A percentile compares a stretch with the other conserved stretches of the same genome.
These are phyloP conservation scores for Chymomyza procnemis DNA, from an alignment of 2,888 invertebrate genomes.

Conservation along the genomic window DNA sequence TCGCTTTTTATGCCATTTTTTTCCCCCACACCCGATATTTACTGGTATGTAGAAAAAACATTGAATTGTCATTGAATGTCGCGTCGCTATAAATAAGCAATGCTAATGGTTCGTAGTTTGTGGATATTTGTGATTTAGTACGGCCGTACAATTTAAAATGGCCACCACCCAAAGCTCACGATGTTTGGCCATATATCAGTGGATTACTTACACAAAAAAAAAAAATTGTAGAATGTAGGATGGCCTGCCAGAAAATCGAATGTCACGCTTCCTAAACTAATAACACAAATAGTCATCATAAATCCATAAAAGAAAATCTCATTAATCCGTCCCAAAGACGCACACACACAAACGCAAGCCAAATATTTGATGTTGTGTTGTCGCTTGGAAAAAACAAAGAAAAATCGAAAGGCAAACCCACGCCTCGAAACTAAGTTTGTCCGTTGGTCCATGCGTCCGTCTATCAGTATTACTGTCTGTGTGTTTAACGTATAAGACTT, in stretches of 20 bases:
- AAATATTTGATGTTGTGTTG: conserved; percentile 46
- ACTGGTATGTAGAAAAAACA: conserved; percentile 52
- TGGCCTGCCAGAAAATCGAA: conserved; percentile 17
- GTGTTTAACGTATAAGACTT: conserved; percentile 33
- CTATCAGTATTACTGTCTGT: conserved; percentile 2
- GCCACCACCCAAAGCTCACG: conserved; percentile 5
- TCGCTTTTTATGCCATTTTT: conserved; percentile 13
- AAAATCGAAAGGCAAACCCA: conserved; percentile 43
- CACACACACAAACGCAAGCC: conserved; percentile 14
- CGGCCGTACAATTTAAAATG: conserved; percentile 30
- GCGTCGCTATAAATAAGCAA: conserved; percentile 64
- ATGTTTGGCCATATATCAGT: conserved; percentile 51
- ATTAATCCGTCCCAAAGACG: conserved; percentile 51
- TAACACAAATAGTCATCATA: conserved; percentile 66
- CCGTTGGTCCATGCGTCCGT: background rate
- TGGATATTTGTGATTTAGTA: conserved; percentile 62
- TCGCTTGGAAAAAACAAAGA: conserved; percentile 17
- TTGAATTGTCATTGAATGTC: conserved; percentile 67
- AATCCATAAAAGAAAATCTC: conserved; percentile 70
- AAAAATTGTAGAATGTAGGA: conserved; percentile 45
- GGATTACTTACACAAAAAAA: no score
- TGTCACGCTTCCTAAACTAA: conserved; percentile 59
- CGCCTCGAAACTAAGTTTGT: background rate
- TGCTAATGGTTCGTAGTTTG: conserved; percentile 63
- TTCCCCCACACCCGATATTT: no score